These are phyloP conservation scores for Sipha flava DNA, from an alignment of 1,140 invertebrate genomes.

Conservation along the genomic window DNA sequence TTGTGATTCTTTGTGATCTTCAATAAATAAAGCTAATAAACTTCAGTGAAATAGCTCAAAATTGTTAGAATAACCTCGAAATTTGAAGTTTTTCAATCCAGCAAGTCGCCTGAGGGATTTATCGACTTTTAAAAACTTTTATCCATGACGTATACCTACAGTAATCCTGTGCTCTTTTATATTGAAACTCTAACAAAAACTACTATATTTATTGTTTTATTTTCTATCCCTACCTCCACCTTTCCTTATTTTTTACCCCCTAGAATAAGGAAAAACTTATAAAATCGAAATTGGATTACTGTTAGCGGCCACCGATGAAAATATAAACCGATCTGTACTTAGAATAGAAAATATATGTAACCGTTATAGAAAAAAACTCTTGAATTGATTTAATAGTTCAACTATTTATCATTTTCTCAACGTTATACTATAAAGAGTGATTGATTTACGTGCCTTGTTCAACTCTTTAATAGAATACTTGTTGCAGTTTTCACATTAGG, in stretches of 20 bases:
- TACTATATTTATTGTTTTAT: slow-evolving; percentile 26
- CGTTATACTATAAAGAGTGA: too few species aligned
- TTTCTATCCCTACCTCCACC: not conserved
- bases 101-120: slow-evolving; percentile 7
- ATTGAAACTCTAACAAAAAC: slow-evolving; percentile 18
- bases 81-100: slow-evolving; percentile 27
- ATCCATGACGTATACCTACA: not conserved
- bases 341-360: not conserved
- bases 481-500: too few species aligned
- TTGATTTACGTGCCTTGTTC: too few species aligned
- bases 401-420: not conserved
- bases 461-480: too few species aligned
- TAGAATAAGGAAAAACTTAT: not conserved
- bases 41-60: not conserved
- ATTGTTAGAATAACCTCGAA: slow-evolving; percentile 7
- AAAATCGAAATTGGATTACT: slow-evolving; percentile 6
- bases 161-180: slow-evolving; percentile 3
- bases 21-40: slow-evolving; percentile 19
- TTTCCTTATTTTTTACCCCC: slow-evolving; percentile 12
- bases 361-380: not conserved
- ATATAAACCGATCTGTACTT: not conserved
- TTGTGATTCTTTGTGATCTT: not conserved
- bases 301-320: not conserved
- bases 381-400: not conserved
- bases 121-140: slow-evolving; percentile 22